A percentile compares a stretch with the other conserved stretches of the same genome.
phyloP scores from a whole-genome alignment of 2,888 invertebrate species.

The Chouioia cunea region DNA sequence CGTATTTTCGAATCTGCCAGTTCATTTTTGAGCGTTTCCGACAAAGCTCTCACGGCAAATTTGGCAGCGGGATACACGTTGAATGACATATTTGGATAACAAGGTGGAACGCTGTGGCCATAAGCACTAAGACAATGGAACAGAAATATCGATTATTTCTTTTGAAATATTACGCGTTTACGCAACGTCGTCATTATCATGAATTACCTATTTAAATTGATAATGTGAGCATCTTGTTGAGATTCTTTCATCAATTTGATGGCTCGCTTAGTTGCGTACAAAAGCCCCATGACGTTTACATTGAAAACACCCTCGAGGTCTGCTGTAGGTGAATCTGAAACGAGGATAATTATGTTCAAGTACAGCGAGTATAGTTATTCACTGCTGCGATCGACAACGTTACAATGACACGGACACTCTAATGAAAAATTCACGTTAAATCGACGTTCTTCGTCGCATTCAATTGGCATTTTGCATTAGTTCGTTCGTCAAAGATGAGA shows the following conservation, averaged over 20 bases:
- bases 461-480: no score
- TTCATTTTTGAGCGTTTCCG: constrained; percentile 74
- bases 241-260: constrained; percentile 50
- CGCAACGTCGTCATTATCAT: background rate
- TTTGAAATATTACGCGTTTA: background rate
- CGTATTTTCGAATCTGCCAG: constrained; percentile 55
- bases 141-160: background rate
- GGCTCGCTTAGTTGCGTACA: constrained; percentile 51
- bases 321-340: constrained; percentile 1
- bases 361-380: no score
- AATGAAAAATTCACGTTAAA: no score
- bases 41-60: constrained; percentile 72
- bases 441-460: no score
- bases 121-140: constrained; percentile 58
- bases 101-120: constrained; percentile 68
- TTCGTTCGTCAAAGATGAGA: no score
- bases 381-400: no score
- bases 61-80: constrained; percentile 73
- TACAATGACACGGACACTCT: no score
- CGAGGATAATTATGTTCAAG: no score
- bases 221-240: constrained; percentile 48
- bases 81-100: constrained; percentile 50
- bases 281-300: constrained; percentile 52
- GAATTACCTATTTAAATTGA: constrained; percentile 51
- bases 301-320: constrained; percentile 46